Percentiles rank a stretch among this genome's conserved stretches.
Evolutionary conservation across 2,113 vertebrate genomes (phyloP).

Genomic region (Pandion haliaetus): DNA sequence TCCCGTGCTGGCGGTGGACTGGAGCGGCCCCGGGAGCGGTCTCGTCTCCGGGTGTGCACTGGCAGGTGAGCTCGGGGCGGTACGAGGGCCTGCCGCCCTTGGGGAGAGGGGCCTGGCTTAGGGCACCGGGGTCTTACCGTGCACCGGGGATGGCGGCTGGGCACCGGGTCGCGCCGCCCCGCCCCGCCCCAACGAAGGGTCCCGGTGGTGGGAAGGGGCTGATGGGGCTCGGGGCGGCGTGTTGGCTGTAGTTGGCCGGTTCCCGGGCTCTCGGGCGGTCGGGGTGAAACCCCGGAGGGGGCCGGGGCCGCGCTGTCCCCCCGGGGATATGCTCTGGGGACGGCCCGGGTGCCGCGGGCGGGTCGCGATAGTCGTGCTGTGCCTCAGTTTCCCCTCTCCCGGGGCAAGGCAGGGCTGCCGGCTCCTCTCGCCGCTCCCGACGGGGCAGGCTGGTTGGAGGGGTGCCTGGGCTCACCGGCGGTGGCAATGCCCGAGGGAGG

Average conservation of each 20-base stretch:
- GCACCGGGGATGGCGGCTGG: background rate
- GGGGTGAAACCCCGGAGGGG: background rate
- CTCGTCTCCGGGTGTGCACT: background rate
- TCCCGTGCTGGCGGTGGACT: background rate
- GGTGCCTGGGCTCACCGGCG: background rate
- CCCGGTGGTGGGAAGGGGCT: background rate
- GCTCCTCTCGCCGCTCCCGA: background rate
- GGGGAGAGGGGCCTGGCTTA: background rate
- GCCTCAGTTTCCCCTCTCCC: background rate
- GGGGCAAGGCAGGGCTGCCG: background rate
- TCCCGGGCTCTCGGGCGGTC: background rate
- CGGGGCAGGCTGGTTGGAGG: background rate
- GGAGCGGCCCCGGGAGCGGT: fast-evolving
- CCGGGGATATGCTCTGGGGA: no score
- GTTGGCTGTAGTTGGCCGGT: background rate
- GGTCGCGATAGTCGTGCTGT: background rate
- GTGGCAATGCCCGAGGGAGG: background rate
- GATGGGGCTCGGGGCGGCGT: background rate
- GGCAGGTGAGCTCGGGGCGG: background rate
- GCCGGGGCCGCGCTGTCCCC: background rate
- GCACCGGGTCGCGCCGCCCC: background rate
- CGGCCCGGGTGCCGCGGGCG: background rate
- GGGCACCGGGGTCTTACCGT: background rate
- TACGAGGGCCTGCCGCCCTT: background rate
- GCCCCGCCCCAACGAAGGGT: no score